These are phyloP conservation scores for Diarsia dahlii DNA, from an alignment of 2,888 invertebrate genomes.

Conservation along the genomic window DNA sequence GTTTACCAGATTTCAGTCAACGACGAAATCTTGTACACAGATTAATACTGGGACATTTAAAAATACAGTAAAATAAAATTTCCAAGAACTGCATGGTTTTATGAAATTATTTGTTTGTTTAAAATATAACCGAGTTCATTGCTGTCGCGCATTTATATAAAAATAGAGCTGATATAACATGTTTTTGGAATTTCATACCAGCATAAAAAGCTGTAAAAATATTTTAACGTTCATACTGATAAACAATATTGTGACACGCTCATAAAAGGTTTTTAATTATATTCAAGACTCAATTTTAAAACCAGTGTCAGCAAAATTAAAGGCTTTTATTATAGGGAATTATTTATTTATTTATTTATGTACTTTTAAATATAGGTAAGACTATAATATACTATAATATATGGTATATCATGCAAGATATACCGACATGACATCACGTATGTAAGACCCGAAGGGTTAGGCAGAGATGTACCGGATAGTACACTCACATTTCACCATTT, in stretches of 20 bases:
- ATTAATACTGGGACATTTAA: conserved; percentile 10
- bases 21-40: neutral
- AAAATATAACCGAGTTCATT: neutral
- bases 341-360: no score
- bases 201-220: neutral
- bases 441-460: no score
- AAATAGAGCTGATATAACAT: neutral
- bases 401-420: no score
- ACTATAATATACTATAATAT: no score
- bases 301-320: neutral
- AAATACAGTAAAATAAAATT: neutral
- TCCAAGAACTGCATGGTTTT: neutral
- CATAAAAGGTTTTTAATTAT: no score
- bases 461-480: no score
- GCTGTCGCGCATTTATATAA: neutral
- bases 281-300: neutral
- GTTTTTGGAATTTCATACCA: neutral
- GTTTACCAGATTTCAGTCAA: conserved; percentile 14
- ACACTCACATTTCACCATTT: no score
- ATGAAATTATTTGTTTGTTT: neutral
- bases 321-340: no score
- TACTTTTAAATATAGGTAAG: no score
- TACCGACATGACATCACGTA: no score
- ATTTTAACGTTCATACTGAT: no score
- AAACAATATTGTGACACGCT: neutral